Base-by-base conservation (phyloP, 2,888 invertebrate species). In the Orchesella flavescens region DNA sequence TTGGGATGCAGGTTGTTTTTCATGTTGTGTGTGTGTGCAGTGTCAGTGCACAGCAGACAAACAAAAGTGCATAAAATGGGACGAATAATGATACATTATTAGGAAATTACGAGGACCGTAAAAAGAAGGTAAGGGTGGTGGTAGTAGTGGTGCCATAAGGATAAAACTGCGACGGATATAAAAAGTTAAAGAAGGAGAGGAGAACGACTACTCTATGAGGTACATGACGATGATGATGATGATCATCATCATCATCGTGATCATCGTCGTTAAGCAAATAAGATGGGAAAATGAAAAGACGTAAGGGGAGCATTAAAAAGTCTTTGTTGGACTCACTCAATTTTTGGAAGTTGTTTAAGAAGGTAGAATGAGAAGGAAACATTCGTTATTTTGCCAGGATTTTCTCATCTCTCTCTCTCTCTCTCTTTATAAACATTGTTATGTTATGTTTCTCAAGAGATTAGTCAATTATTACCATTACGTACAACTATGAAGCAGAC, bases 391-490 rank as follows among this genome's bases (percentile, higher is more conserved):
- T 63, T 12, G 1, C 63, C 24, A 3, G 63, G 63, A 63, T 63
- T 63, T n/a, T 57, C 57, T 10, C 15, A 12, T 13, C 4, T 53
- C 53, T 53, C 53, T 13, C 4, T 53, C 53, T 53, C 53, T 59
- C n/a, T 23, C 63, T 63, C 12, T 24, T 34, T 63, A 24, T 24
- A 19, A 59, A 19, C 34, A 23, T 44, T 44, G 44, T 65, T 65
- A 43, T 68, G 74, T 46, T 66, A 53, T 24, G 43, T 66, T 77
- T 77, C 77, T 77, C 77, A 55, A 68, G 77, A 77, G 77, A 77
- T 77, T 77, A 68, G 77, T 77, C 77, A 77, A 77, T 69, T 69
- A 69, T 53, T 69, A 69, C 34, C 34, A 34, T 53, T 69, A 19
- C 21, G 43, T 44, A 65, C 65, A 43, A 65, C n/a, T 34, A 34